Evolutionary conservation across 2,797 vertebrate species (phyloP).

Genomic region (Staurois parvus): DNA sequence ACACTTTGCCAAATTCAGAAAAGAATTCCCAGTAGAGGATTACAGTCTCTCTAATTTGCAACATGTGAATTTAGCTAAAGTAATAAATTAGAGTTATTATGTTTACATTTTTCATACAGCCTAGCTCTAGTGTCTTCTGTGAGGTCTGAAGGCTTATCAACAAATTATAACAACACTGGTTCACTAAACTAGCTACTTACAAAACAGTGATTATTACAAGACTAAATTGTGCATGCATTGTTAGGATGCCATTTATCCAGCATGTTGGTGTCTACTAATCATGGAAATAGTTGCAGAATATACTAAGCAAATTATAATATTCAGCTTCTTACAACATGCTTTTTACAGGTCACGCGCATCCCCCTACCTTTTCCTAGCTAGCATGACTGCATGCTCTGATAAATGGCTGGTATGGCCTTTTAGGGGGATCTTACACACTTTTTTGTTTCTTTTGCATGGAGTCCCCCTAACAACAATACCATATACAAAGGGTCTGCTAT

Average conservation of each 20-base stretch:
- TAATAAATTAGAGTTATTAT: constrained; percentile 16
- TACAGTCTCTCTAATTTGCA: constrained; percentile 3
- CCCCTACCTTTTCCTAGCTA: no score
- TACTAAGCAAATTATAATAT: neutral
- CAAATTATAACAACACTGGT: constrained; percentile 6
- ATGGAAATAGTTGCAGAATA: neutral
- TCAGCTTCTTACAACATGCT: no score
- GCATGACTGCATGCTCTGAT: no score
- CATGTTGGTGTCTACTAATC: neutral
- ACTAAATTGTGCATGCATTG: neutral
- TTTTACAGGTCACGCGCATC: no score
- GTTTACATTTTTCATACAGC: constrained; percentile 26
- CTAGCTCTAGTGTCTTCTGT: constrained; percentile 4
- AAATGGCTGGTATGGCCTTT: no score
- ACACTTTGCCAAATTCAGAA: constrained; percentile 16
- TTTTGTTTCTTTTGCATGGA: no score
- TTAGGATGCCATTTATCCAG: neutral
- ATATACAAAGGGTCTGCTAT: no score
- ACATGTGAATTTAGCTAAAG: constrained; percentile 6
- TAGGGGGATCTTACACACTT: no score
- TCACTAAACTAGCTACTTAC: neutral
- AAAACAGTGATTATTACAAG: constrained; percentile 11
- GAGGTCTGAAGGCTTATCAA: constrained; percentile 1
- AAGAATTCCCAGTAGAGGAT: constrained; percentile 16
- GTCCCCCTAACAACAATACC: no score